Evolutionary conservation across 2,888 invertebrate species (phyloP), one percentile per base, ranked within the genome.

Genomic region (Heliconius charithonia): DNA sequence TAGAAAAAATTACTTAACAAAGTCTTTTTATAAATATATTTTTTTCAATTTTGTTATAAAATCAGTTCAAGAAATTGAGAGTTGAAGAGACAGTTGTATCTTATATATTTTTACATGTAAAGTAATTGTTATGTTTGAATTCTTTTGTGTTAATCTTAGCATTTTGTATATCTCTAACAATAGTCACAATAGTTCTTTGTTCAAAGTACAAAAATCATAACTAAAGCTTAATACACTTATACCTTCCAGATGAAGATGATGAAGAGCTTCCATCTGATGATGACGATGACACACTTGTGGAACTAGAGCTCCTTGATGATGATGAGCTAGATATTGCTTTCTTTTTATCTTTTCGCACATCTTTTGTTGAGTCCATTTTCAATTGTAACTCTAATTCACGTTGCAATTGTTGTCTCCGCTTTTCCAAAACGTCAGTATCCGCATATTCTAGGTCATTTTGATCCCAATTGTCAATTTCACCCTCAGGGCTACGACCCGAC

Each of bases 401-500:
- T 89, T 97, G 97, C 86, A 97, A 93, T 87, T 97, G 96, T 87
- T 96, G 96, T 82, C 97, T 95, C 84, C 97, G 95, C 89, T 97
- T 96, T 90, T 97, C 97, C 87, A 97, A 94, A 83, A 96, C 97
- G 89, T 97, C 97, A 81, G 97, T 97, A 92, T 97, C 97, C 82
- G 97, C 97, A 94, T 97, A 97, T 89, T 97, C 97, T 92, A 97
- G 91, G 93, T 97, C 97, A 87, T 96, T 97, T 90, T 97, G 97
- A 90, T 97, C 97, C 97, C 97, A 97, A 89, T 96, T 96, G 88
- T 97, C 97, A 92, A 97, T 96, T 89, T 97, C 96, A 84, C 92
- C 94, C 85, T 96, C 96, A 77, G 96, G 96, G 86, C 96, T 96
- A 88, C 88, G 95, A 82, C 94, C 95, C 77, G 93, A 90, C 83